phyloP scores from a whole-genome alignment of 2,888 invertebrate genomes.

The Blomia tropicalis region DNA sequence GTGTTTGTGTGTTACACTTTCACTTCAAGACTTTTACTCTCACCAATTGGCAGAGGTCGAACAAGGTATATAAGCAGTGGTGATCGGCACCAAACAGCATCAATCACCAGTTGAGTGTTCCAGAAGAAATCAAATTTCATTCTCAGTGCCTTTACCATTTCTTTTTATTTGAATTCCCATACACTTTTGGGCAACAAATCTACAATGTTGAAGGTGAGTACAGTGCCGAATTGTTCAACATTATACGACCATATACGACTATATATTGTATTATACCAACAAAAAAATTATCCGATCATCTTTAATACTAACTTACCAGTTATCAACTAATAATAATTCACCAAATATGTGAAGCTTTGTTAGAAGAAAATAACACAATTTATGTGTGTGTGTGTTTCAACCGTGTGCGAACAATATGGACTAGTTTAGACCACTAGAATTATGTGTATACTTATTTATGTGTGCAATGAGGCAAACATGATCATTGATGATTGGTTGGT shows the following conservation, averaged over 20 bases:
- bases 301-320: background rate
- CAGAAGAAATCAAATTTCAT: background rate
- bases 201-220: conserved; percentile 9
- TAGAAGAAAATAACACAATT: background rate
- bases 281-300: background rate
- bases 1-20: background rate
- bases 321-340: background rate
- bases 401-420: no score
- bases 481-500: no score
- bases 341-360: background rate
- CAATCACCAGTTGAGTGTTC: conserved; percentile 9
- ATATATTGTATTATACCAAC: background rate
- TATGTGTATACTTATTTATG: no score
- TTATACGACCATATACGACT: no score
- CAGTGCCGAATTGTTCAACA: no score
- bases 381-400: no score
- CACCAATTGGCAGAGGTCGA: background rate
- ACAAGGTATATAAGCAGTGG: background rate
- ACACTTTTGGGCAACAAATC: no score
- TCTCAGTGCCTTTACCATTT: background rate
- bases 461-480: no score
- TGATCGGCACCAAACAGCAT: background rate
- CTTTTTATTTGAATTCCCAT: background rate
- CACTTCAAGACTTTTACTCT: conserved; percentile 6
- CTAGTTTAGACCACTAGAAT: no score